phyloP scores from a whole-genome alignment of 2,113 vertebrate species.

The Plecturocebus donacophilus region DNA sequence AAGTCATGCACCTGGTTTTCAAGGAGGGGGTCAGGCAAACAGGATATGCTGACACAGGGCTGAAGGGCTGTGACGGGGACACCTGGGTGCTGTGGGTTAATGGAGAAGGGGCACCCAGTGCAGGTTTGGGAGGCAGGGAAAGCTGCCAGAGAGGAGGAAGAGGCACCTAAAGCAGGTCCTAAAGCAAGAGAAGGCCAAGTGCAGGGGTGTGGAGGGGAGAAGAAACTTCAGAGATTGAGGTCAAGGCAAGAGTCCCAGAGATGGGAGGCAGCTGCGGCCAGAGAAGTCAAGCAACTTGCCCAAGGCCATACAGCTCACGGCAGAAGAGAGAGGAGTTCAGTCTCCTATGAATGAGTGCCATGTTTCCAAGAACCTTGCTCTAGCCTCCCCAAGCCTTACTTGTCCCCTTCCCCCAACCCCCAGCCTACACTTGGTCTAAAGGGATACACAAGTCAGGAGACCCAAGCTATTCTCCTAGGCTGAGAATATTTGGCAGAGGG shows the following conservation, averaged over 20 bases:
- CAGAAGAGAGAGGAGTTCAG: neutral
- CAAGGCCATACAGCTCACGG: neutral
- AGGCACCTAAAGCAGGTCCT: neutral
- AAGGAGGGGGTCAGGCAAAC: neutral
- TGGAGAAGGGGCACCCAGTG: neutral
- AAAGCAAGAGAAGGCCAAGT: neutral
- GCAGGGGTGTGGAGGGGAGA: neutral
- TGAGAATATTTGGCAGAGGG: neutral
- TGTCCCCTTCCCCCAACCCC: neutral
- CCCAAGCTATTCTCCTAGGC: neutral
- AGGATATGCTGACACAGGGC: neutral
- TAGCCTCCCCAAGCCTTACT: neutral
- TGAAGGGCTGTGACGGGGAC: neutral
- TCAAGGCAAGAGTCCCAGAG: neutral
- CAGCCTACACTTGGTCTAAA: neutral
- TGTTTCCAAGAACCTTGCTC: neutral
- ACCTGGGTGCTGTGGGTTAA: accelerated
- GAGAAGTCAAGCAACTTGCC: neutral
- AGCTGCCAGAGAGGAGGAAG: neutral
- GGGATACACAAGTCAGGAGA: neutral
- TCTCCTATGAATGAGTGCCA: neutral
- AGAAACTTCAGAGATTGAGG: neutral
- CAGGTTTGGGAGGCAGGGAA: neutral
- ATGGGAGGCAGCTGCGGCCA: neutral
- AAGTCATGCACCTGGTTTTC: neutral